Evolutionary conservation across 2,797 vertebrate species (phyloP).

Genomic region (Gorsachius magnificus): DNA sequence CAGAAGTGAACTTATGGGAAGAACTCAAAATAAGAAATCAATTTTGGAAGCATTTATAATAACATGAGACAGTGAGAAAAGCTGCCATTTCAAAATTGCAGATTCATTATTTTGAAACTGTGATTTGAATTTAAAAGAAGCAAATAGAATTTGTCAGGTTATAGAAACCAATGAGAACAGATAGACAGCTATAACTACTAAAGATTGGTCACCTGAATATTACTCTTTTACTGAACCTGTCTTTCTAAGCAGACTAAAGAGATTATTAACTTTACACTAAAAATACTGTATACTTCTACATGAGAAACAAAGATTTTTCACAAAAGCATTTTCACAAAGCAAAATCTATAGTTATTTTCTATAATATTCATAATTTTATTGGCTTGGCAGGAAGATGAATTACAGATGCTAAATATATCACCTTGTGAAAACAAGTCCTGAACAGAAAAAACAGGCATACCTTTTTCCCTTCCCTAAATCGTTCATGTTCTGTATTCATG

Average conservation of each 20-base stretch:
- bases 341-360: not conserved
- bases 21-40: not conserved
- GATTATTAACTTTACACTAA: not conserved
- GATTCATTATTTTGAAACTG: not conserved
- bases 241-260: not conserved
- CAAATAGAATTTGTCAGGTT: not conserved
- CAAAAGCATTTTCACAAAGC: not conserved
- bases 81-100: not conserved
- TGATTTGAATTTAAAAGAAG: not conserved
- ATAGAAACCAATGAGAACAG: not conserved
- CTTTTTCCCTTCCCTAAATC: not conserved
- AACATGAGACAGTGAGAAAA: not conserved
- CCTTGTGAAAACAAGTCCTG: not conserved
- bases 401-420: not conserved
- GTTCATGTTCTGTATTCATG: not conserved
- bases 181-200: not conserved
- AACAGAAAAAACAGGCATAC: not conserved
- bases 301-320: not conserved
- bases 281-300: not conserved
- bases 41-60: not conserved
- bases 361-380: not conserved
- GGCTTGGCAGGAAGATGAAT: not conserved
- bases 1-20: not conserved
- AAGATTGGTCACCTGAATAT: not conserved
- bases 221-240: not conserved